phyloP scores from a whole-genome alignment of 2,113 vertebrate species.

The Illadopsis cleaveri region DNA sequence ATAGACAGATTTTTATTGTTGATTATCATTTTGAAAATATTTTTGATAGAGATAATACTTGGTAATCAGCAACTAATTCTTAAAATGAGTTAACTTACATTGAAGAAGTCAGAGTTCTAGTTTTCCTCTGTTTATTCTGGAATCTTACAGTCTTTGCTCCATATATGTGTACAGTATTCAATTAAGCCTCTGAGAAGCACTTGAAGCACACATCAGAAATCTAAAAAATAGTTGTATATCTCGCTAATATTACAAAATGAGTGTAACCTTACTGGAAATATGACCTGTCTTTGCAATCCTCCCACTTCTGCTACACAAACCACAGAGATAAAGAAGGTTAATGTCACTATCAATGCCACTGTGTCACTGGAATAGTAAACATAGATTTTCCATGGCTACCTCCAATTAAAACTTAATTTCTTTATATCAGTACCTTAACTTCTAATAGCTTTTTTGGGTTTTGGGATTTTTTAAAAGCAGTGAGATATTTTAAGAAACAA shows the following conservation, averaged over 20 bases:
- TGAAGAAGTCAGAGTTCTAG: background rate
- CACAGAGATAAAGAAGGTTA: background rate
- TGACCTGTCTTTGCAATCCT: background rate
- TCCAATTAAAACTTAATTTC: background rate
- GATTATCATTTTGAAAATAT: background rate
- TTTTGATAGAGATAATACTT: background rate
- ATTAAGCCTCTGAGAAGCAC: background rate
- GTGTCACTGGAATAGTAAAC: background rate
- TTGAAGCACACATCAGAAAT: background rate
- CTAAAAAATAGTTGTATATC: background rate
- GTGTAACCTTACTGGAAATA: background rate
- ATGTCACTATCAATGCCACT: background rate
- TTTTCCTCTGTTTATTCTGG: background rate
- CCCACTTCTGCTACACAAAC: background rate
- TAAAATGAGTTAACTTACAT: background rate
- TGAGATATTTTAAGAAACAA: background rate
- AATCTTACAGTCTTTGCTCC: background rate
- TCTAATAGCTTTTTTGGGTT: background rate
- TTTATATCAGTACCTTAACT: background rate
- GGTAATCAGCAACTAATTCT: background rate
- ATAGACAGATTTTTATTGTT: background rate
- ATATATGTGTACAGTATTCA: background rate
- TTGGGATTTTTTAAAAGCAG: background rate
- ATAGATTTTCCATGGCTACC: background rate
- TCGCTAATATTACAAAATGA: background rate